Percentiles rank a stretch among this genome's conserved stretches.
Evolutionary conservation across 2,797 vertebrate genomes (phyloP).

Genomic region (Nyctalus aviator): DNA sequence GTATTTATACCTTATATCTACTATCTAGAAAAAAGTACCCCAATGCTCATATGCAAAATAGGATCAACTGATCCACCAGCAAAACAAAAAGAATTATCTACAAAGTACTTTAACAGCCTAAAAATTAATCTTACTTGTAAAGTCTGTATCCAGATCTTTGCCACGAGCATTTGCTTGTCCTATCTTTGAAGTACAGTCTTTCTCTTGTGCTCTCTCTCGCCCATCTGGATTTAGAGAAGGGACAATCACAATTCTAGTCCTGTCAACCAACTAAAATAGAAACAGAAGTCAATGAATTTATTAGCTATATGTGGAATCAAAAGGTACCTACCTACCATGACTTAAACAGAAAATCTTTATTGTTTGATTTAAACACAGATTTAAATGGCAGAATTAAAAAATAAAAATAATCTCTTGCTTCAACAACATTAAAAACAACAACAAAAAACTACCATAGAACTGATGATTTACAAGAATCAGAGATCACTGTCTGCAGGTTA

Average conservation of each 20-base stretch:
- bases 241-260: constrained; percentile 95
- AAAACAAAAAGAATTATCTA: constrained; percentile 42
- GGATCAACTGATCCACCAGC: constrained; percentile 10
- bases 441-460: background rate
- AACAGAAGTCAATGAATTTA: constrained; percentile 1
- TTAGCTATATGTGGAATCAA: constrained; percentile 2
- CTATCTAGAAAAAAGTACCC: constrained; percentile 13
- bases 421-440: constrained; percentile 47
- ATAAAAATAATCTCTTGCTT: constrained; percentile 40
- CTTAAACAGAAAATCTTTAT: background rate
- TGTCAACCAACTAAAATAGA: constrained; percentile 92
- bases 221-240: constrained; percentile 98
- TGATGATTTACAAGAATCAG: background rate
- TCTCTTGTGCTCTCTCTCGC: constrained; percentile 93
- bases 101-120: constrained; percentile 1
- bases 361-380: constrained; percentile 59
- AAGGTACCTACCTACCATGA: background rate
- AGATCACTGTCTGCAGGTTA: background rate
- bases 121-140: constrained; percentile 91
- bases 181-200: constrained; percentile 91
- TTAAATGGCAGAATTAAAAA: constrained; percentile 48
- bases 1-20: constrained; percentile 30
- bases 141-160: constrained; percentile 96
- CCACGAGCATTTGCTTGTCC: constrained; percentile 91
- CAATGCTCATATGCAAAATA: constrained; percentile 18